Percentiles rank a stretch among this genome's conserved stretches.
phyloP scores from a whole-genome alignment of 2,797 vertebrate genomes.

The Sebastes baramenuke region DNA sequence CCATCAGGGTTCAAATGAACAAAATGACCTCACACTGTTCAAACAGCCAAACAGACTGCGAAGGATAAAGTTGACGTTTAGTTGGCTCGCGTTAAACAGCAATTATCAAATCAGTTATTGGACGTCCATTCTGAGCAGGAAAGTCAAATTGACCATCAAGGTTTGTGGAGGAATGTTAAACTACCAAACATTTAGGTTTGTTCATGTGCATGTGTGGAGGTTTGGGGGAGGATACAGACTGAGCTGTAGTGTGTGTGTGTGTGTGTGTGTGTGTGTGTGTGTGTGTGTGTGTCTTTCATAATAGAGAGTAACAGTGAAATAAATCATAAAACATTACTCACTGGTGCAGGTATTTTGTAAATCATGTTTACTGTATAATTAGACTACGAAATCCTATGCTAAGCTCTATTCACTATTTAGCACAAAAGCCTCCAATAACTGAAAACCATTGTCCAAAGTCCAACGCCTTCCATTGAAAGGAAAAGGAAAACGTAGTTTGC shows the following conservation, averaged over 20 bases:
- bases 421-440: background rate
- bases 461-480: background rate
- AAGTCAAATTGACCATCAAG: constrained; percentile 79
- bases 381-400: background rate
- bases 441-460: background rate
- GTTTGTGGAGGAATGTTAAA: constrained; percentile 44
- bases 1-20: constrained; percentile 47
- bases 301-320: background rate
- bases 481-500: background rate
- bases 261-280: background rate
- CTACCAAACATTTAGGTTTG: constrained; percentile 3
- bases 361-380: background rate
- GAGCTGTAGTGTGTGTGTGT: background rate
- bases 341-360: background rate
- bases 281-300: background rate
- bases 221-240: background rate
- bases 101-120: constrained; percentile 59
- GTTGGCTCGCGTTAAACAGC: constrained; percentile 40
- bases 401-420: background rate
- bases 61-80: constrained; percentile 29
- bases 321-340: background rate
- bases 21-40: constrained; percentile 52
- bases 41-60: constrained; percentile 31
- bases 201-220: constrained; percentile 1
- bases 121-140: constrained; percentile 44